These are phyloP conservation scores for Lepisosteus oculatus DNA, from an alignment of 2,113 vertebrate genomes.

Conservation along the genomic window DNA sequence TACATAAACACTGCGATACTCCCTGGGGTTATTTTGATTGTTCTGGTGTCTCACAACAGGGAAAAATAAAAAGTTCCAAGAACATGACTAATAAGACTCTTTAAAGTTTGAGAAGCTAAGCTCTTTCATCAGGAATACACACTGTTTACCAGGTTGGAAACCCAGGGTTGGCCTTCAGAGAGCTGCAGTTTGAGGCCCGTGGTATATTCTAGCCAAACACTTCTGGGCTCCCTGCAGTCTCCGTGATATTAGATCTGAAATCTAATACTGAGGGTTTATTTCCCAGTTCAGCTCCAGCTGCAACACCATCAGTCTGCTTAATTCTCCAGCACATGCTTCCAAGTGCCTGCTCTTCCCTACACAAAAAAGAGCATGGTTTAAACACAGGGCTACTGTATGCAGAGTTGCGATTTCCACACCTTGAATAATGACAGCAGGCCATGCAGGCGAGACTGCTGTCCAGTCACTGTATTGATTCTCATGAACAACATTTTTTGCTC, in stretches of 20 bases:
- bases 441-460: too few species aligned
- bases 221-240: neutral
- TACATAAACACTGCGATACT: too few species aligned
- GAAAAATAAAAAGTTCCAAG: neutral
- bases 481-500: too few species aligned
- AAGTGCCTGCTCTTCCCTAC: neutral
- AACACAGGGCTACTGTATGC: too few species aligned
- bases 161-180: too few species aligned
- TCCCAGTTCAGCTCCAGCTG: neutral
- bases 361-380: neutral
- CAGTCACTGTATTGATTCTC: too few species aligned
- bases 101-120: neutral
- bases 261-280: constrained; percentile 3
- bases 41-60: neutral
- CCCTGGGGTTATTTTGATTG: neutral
- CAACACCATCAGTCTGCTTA: neutral
- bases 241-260: constrained; percentile 2
- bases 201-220: neutral
- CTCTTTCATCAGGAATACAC: too few species aligned
- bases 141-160: too few species aligned
- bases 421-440: too few species aligned
- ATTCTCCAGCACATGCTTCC: neutral
- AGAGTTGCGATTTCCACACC: too few species aligned
- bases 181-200: too few species aligned
- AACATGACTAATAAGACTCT: neutral